Conservation (phyloP, 2,888 invertebrate species). For the Ephialtes manifestator region DNA sequence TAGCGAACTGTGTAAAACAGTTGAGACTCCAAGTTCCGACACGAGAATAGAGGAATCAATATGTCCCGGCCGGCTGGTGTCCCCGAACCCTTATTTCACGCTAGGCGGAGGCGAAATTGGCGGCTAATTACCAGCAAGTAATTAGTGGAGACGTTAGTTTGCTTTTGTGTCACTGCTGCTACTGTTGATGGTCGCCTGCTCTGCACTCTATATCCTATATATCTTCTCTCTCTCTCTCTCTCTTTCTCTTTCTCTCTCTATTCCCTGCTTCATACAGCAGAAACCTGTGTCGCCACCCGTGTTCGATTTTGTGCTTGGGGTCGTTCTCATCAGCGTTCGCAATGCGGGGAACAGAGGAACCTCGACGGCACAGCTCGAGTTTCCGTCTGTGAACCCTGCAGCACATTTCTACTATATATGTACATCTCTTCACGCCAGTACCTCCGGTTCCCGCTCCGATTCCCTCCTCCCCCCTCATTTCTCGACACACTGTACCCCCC, state of each 20-base stretch:
- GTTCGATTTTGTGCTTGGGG: slow-evolving; percentile 55
- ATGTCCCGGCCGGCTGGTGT: slow-evolving; percentile 65
- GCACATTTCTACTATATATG: slow-evolving; percentile 39
- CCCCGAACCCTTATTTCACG: slow-evolving; percentile 77
- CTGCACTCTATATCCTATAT: slow-evolving; percentile 20
- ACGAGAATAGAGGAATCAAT: slow-evolving; percentile 73
- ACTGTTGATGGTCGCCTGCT: slow-evolving; percentile 15
- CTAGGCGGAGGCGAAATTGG: slow-evolving; percentile 76
- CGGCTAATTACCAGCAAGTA: slow-evolving; percentile 79
- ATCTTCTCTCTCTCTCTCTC: slow-evolving; percentile 9
- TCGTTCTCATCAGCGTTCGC: slow-evolving; percentile 63
- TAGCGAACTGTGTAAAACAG: not conserved
- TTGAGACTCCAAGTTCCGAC: slow-evolving; percentile 60
- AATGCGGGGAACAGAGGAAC: slow-evolving; percentile 39
- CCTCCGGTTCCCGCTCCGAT: not conserved
- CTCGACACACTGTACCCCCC: slow-evolving; percentile 17
- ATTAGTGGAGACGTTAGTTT: slow-evolving; percentile 79
- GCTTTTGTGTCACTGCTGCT: slow-evolving; percentile 75
- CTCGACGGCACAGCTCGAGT: slow-evolving; percentile 37
- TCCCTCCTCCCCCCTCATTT: too few relatives aligned
- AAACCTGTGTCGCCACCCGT: slow-evolving; percentile 58
- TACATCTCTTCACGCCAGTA: slow-evolving; percentile 42
- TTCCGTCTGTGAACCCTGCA: slow-evolving; percentile 45
- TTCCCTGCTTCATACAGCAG: slow-evolving; percentile 23
- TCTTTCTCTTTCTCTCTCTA: not conserved